Evolutionary conservation across 2,797 vertebrate genomes (phyloP), one percentile per base, ranked within the genome.

Genomic region (Onychomys arenicola): DNA sequence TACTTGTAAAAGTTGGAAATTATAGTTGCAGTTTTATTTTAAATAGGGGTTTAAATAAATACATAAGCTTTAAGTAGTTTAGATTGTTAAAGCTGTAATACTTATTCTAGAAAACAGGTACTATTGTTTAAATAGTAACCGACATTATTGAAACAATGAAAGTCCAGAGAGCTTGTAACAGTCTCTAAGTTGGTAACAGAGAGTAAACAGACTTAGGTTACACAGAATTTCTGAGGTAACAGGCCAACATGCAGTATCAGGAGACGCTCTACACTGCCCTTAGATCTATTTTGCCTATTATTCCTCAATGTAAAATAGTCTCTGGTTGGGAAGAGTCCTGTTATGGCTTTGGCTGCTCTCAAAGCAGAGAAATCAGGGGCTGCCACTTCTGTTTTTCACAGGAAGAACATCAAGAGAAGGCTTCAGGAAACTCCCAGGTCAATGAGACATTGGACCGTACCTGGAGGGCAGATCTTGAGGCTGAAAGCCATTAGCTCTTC

Each of bases 1-100:
- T 67, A 65, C 29, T 91, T 80, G 43, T 16, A 1, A 55, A 43
- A 90, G 65, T 89, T 32, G 77, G 17, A 91, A 96, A 95, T 71
- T 78, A 37, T 21, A 61, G 25, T 25, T 32, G 32, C 73, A 73
- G 12, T n/a, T 52, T 93, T 95, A 97, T 88, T 88, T 95, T 96
- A 97, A 34, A 93, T 14, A 84, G 27, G 7, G 14, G 8, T 92
- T 91, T 67, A 80, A 95, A n/a, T 82, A 90, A 84, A 27, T 86
- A 10, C 32, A 37, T 59, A 71, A 34, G 63, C 49, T 87, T 97
- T 67, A 89, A 89, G 73, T 81, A 34, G 12, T 95, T 65, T 96
- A 65, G 6, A 7, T 82, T 17, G 57, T 63, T 82, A 93, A 91
- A 85, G 9, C 59, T 59, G 6, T 82, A 88, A 71, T 95, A 61